These are phyloP conservation scores for Lerema accius DNA, from an alignment of 1,140 invertebrate species.

Conservation along the genomic window DNA sequence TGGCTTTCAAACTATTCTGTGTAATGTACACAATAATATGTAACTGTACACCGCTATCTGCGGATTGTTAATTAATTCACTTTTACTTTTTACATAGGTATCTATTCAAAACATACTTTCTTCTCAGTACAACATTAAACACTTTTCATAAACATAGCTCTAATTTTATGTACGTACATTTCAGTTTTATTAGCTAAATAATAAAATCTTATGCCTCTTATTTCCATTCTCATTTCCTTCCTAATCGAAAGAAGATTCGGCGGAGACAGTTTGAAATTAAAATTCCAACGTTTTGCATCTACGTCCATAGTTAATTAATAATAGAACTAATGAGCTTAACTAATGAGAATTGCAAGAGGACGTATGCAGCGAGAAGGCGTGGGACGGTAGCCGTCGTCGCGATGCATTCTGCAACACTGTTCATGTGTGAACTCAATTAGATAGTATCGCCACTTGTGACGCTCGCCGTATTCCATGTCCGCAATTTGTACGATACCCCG, in stretches of 20 bases:
- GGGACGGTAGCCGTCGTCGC: slow-evolving; percentile 23
- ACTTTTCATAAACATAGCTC: no score
- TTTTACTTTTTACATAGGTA: slow-evolving; percentile 6
- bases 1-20: slow-evolving; percentile 11
- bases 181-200: no score
- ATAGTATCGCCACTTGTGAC: slow-evolving; percentile 57
- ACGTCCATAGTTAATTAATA: neutral
- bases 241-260: no score
- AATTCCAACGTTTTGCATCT: no score
- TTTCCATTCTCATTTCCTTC: no score
- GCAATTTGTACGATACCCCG: slow-evolving; percentile 45
- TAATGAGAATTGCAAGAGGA: slow-evolving; percentile 23
- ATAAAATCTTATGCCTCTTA: no score
- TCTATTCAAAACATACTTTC: slow-evolving; percentile 6
- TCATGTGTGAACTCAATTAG: slow-evolving; percentile 68
- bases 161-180: no score
- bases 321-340: slow-evolving; percentile 9
- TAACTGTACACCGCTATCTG: slow-evolving; percentile 14
- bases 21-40: slow-evolving; percentile 7
- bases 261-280: no score
- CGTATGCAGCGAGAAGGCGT: slow-evolving; percentile 35
- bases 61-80: slow-evolving; percentile 17
- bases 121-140: neutral
- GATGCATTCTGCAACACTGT: slow-evolving; percentile 53
- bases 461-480: slow-evolving; percentile 30